These are phyloP conservation scores for Psilopogon haemacephalus DNA, from an alignment of 2,113 vertebrate genomes.

Conservation along the genomic window DNA sequence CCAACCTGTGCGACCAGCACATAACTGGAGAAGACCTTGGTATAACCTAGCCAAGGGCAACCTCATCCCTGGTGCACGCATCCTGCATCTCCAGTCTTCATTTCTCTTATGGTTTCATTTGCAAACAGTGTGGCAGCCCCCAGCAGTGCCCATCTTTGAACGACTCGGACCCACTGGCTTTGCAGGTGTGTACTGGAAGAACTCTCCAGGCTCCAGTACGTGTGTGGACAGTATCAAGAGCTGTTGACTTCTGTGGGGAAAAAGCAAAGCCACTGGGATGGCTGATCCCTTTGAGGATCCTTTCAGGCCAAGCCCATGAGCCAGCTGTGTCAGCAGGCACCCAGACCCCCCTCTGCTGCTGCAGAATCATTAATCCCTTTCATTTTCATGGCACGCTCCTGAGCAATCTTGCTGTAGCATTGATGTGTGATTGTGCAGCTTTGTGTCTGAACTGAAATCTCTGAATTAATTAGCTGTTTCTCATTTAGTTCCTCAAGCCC, in stretches of 20 bases:
- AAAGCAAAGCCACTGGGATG: background rate
- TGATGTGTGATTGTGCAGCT: background rate
- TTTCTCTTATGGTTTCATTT: background rate
- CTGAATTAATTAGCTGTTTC: conserved; percentile 68
- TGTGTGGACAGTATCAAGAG: background rate
- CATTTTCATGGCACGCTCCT: background rate
- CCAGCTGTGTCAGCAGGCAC: background rate
- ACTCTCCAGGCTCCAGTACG: background rate
- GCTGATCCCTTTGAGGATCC: background rate
- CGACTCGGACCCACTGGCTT: background rate
- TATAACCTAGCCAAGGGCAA: background rate
- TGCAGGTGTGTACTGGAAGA: background rate
- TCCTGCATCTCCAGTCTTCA: background rate
- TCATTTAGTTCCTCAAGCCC: conserved; percentile 86
- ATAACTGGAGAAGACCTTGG: background rate
- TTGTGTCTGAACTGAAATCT: background rate
- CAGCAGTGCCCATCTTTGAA: background rate
- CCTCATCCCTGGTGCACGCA: background rate
- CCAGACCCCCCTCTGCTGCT: background rate
- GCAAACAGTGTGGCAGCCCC: background rate
- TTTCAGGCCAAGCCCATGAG: background rate
- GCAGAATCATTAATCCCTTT: background rate
- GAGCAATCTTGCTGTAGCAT: background rate
- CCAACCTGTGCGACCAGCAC: background rate
- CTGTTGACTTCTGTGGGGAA: background rate